A percentile compares a stretch with the other conserved stretches of the same genome.
Conservation (phyloP, 2,113 vertebrate species). For the Ciconia boyciana region DNA sequence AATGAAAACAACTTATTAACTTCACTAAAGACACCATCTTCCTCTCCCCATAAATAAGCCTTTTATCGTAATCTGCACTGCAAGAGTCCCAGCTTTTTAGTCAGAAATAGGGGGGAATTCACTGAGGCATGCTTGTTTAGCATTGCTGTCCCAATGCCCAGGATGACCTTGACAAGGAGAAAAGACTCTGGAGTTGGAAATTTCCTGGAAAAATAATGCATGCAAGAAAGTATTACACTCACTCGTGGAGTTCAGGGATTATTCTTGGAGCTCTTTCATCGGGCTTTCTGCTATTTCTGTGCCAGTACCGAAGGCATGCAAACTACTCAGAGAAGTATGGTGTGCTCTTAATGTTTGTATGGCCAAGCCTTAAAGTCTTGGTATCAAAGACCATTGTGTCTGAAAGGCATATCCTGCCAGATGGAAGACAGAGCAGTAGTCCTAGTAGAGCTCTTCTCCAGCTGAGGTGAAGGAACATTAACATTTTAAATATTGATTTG, state of each 20-base stretch:
- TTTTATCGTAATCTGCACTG: constrained; percentile 34
- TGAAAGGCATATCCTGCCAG: neutral
- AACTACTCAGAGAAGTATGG: neutral
- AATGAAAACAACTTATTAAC: constrained; percentile 47
- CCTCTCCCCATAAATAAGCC: constrained; percentile 31
- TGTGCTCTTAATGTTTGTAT: neutral
- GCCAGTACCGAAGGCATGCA: neutral
- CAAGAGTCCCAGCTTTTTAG: constrained; percentile 13
- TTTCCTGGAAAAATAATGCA: neutral
- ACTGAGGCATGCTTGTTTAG: neutral
- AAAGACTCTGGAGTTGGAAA: neutral
- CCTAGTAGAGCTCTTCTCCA: neutral
- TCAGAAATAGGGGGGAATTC: neutral
- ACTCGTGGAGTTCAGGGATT: neutral
- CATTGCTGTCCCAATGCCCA: neutral
- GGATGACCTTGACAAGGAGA: constrained; percentile 52
- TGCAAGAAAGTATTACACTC: neutral
- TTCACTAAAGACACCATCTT: constrained; percentile 42
- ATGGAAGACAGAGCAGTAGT: neutral
- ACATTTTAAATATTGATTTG: neutral
- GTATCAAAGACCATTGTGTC: neutral
- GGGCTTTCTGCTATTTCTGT: neutral
- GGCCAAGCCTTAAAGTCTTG: neutral
- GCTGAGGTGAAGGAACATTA: neutral
- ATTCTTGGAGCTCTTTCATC: neutral